Evolutionary conservation across 1,140 invertebrate genomes (phyloP).

Genomic region (Aphaenogaster ashmeadi): DNA sequence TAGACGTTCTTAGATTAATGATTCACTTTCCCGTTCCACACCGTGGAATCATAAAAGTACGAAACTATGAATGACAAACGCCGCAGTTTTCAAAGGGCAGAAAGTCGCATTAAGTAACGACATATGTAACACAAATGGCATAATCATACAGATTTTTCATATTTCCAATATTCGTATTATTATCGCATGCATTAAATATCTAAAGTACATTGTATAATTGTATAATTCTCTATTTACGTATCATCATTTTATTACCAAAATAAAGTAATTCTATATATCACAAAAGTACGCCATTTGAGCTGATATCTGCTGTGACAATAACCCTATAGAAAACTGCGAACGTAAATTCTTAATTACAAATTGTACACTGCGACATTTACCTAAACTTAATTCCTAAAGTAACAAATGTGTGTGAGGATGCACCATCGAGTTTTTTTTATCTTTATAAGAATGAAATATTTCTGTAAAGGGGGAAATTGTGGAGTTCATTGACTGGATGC

Average conservation of each 20-base stretch:
- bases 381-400: conserved; percentile 61
- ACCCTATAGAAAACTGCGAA: conserved; percentile 60
- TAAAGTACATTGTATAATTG: not conserved
- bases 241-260: not conserved
- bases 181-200: not conserved
- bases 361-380: conserved; percentile 63
- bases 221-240: not conserved
- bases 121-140: conserved; percentile 6
- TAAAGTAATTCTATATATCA: not conserved
- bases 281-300: conserved; percentile 37
- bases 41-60: conserved; percentile 52
- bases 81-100: conserved; percentile 43
- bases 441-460: conserved; percentile 68
- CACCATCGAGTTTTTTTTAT: conserved; percentile 57
- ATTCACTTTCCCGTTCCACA: conserved; percentile 45
- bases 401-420: conserved; percentile 59
- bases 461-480: conserved; percentile 58
- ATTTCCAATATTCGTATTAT: not conserved
- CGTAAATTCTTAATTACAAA: conserved; percentile 60
- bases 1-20: conserved; percentile 58
- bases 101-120: conserved; percentile 18
- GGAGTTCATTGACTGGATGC: conserved; percentile 70
- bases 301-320: conserved; percentile 16
- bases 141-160: conserved; percentile 18
- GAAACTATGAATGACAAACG: conserved; percentile 36